Conservation (phyloP, 1,140 invertebrate genomes). For the Heliothis subflexa region DNA sequence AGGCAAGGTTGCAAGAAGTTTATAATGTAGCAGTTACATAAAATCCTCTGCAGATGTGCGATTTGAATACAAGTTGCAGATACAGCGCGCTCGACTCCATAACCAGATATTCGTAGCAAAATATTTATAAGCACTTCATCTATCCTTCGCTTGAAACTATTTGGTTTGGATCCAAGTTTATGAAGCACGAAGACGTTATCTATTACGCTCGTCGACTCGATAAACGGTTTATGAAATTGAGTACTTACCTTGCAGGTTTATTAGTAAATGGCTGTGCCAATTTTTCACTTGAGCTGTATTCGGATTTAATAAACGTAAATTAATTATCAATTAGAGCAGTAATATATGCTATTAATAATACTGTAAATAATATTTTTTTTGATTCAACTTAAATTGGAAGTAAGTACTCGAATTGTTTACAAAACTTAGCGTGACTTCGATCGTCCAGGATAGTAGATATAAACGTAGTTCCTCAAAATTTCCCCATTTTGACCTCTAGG, state of each 20-base stretch:
- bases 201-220: background rate
- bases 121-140: constrained; percentile 19
- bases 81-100: background rate
- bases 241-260: background rate
- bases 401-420: too few species aligned
- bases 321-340: too few species aligned
- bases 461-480: too few species aligned
- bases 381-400: too few species aligned
- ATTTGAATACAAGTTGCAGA: constrained; percentile 21
- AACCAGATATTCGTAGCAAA: constrained; percentile 1
- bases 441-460: too few species aligned
- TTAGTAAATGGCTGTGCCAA: background rate
- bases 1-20: background rate
- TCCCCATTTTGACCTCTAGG: too few species aligned
- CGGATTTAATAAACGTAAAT: too few species aligned
- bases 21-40: constrained; percentile 20
- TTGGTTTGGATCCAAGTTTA: constrained; percentile 6
- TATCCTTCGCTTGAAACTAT: constrained; percentile 22
- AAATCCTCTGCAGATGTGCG: constrained; percentile 17
- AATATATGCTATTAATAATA: too few species aligned
- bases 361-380: too few species aligned
- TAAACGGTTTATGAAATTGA: constrained; percentile 1
- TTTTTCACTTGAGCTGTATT: too few species aligned
- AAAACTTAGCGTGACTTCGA: too few species aligned
- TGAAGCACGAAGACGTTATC: background rate